A percentile compares a stretch with the other conserved stretches of the same genome.
Evolutionary conservation across 2,888 invertebrate genomes (phyloP).

Genomic region (Arrhopalites spinosus): DNA sequence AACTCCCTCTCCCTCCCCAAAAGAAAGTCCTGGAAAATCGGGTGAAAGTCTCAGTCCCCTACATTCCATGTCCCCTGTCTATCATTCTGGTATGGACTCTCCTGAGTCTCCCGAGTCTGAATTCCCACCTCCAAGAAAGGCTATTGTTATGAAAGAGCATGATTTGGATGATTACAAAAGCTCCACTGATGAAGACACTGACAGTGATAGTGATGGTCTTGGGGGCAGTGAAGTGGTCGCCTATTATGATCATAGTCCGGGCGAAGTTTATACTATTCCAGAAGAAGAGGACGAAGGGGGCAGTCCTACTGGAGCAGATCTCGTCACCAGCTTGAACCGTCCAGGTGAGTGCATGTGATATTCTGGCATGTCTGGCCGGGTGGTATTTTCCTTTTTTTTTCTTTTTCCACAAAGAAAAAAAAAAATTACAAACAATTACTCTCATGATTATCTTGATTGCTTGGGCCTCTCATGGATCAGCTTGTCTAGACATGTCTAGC

Average conservation of each 20-base stretch:
- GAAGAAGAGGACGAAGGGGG: constrained; percentile 63
- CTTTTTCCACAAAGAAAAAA: too few species aligned
- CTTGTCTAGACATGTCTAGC: constrained; percentile 4
- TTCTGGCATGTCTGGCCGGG: constrained; percentile 47
- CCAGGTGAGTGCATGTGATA: constrained; percentile 45
- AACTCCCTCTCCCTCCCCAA: constrained; percentile 48
- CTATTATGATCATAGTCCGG: constrained; percentile 61
- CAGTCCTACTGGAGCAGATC: constrained; percentile 61
- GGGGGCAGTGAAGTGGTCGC: constrained; percentile 50
- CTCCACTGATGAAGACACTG: constrained; percentile 56
- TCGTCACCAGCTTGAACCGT: constrained; percentile 60
- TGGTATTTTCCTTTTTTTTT: constrained; percentile 24
- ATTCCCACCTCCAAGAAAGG: constrained; percentile 53
- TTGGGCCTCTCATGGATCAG: constrained; percentile 34
- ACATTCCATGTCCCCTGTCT: constrained; percentile 46
- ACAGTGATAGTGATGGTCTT: constrained; percentile 50
- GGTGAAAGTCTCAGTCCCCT: constrained; percentile 48
- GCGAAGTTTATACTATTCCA: constrained; percentile 63
- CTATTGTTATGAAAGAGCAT: constrained; percentile 55
- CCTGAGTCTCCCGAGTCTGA: constrained; percentile 53
- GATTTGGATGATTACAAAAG: constrained; percentile 56
- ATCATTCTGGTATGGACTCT: constrained; percentile 11
- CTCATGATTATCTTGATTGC: constrained; percentile 42
- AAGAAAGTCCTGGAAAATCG: constrained; percentile 42
- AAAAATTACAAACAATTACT: constrained; percentile 12